These are phyloP conservation scores for Ophthalmolycus amberensis DNA, from an alignment of 2,113 vertebrate genomes.

Conservation along the genomic window DNA sequence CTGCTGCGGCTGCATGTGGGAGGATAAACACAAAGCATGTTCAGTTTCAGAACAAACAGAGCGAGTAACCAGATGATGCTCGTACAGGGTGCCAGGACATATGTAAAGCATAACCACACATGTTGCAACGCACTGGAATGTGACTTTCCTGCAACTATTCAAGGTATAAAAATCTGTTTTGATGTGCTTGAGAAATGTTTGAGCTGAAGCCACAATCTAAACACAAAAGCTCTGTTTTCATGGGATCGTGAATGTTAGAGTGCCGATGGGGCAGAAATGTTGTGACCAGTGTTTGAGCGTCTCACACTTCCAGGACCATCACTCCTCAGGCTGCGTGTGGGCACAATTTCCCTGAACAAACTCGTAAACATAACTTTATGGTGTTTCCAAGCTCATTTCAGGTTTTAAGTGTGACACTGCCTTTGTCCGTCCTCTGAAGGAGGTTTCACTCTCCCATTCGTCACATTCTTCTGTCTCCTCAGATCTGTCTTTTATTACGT, in stretches of 20 bases:
- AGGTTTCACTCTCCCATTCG: conserved; percentile 56
- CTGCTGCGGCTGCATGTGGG: conserved; percentile 47
- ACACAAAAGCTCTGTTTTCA: conserved; percentile 22
- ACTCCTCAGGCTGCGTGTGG: conserved; percentile 4
- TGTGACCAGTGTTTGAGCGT: conserved; percentile 14
- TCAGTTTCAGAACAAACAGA: conserved; percentile 53
- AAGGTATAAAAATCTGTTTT: conserved; percentile 9
- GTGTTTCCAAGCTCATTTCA: conserved; percentile 44
- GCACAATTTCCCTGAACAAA: conserved; percentile 18
- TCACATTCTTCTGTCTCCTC: conserved; percentile 62
- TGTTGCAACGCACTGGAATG: conserved; percentile 20
- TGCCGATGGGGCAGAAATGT: conserved; percentile 9
- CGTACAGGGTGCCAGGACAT: conserved; percentile 53
- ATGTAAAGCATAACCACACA: conserved; percentile 54
- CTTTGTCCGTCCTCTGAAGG: conserved; percentile 16
- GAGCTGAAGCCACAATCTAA: not conserved
- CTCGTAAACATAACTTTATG: conserved; percentile 48
- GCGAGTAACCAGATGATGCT: conserved; percentile 52
- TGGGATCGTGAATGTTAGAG: not conserved
- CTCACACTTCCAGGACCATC: conserved; percentile 1
- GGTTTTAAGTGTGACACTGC: conserved; percentile 48
- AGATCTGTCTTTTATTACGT: conserved; percentile 47
- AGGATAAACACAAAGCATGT: conserved; percentile 62
- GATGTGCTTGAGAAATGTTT: not conserved
- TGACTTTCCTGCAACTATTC: conserved; percentile 1